Percentiles rank a stretch among this genome's conserved stretches.
phyloP scores from a whole-genome alignment of 2,888 invertebrate species.

The Ornithoptera alexandrae region DNA sequence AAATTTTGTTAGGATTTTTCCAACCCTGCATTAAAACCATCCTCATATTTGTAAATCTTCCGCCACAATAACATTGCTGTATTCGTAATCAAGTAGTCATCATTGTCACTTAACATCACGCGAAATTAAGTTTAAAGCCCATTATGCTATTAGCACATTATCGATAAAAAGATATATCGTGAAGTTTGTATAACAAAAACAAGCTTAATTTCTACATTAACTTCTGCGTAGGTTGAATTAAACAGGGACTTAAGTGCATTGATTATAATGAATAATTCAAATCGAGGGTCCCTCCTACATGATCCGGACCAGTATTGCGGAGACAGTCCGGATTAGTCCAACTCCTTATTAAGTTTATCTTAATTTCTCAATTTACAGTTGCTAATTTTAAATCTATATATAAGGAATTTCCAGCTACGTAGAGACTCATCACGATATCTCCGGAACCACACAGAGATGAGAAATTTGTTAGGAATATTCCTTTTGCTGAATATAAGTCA shows the following conservation, averaged over 20 bases:
- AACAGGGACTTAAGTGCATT: conserved; percentile 60
- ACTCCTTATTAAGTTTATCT: conserved; percentile 58
- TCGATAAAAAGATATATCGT: neutral
- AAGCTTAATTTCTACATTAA: conserved; percentile 13
- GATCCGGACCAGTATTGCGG: conserved; percentile 38
- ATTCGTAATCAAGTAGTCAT: too few relatives aligned
- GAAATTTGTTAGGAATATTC: too few relatives aligned
- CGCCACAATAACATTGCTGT: too few relatives aligned
- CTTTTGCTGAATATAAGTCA: too few relatives aligned
- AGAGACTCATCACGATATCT: too few relatives aligned
- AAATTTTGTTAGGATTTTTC: too few relatives aligned
- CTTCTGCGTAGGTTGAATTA: conserved; percentile 39
- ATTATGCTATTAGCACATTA: neutral
- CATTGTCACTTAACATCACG: neutral
- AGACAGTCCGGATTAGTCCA: conserved; percentile 50
- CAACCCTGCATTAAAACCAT: too few relatives aligned
- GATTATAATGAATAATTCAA: conserved; percentile 76
- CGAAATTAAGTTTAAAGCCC: neutral
- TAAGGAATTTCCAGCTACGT: too few relatives aligned
- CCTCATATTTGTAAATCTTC: too few relatives aligned
- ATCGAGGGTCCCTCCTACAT: conserved; percentile 51
- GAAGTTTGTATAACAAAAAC: neutral
- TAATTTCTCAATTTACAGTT: conserved; percentile 54
- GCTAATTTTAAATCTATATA: conserved; percentile 22
- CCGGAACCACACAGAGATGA: too few relatives aligned